A percentile compares a stretch with the other conserved stretches of the same genome.
Evolutionary conservation across 2,113 vertebrate species (phyloP).

Genomic region (Pongo pygmaeus): DNA sequence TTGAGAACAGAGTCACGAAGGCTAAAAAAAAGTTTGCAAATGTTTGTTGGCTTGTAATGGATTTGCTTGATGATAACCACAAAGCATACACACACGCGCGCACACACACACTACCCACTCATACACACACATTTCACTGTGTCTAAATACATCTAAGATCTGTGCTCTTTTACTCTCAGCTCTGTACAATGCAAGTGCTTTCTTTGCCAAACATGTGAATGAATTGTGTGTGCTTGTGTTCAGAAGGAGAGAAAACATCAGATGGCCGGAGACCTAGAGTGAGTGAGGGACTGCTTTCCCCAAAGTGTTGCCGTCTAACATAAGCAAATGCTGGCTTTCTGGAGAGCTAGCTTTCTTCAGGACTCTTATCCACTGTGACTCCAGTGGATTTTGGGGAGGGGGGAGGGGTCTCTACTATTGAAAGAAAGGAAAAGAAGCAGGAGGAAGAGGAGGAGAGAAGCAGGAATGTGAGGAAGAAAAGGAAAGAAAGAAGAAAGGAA

Average conservation of each 20-base stretch:
- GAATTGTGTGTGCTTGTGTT: neutral
- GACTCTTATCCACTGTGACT: neutral
- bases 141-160: neutral
- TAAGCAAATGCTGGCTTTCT: neutral
- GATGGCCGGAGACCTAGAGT: neutral
- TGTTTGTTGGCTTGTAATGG: neutral
- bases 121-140: neutral
- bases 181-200: neutral
- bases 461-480: neutral
- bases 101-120: no score
- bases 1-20: neutral
- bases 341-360: neutral
- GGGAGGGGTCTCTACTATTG: neutral
- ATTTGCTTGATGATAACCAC: constrained; percentile 24
- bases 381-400: neutral
- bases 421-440: neutral
- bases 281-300: neutral
- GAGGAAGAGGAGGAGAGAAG: neutral
- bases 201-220: neutral
- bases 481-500: neutral
- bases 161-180: neutral
- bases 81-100: neutral
- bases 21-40: neutral
- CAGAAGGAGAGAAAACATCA: neutral
- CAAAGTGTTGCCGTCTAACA: neutral